Evolutionary conservation across 2,888 invertebrate genomes (phyloP).

Genomic region (Neuroscelio doddi): DNA sequence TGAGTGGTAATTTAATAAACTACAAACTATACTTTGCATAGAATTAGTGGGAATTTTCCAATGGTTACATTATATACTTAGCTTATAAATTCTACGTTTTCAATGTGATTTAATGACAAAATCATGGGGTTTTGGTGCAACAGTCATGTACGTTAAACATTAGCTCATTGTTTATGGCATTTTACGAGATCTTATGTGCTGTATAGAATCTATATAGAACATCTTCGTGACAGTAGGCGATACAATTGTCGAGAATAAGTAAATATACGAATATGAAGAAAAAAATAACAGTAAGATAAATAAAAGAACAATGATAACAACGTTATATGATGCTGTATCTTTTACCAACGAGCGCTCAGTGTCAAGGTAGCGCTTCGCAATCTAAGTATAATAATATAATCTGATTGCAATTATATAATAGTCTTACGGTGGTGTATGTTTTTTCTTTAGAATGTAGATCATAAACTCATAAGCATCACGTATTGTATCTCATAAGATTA

Average conservation of each 20-base stretch:
- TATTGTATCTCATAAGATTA: slow-evolving; percentile 62
- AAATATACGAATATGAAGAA: no score
- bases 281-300: no score
- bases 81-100: slow-evolving; percentile 59
- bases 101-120: slow-evolving; percentile 56
- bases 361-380: slow-evolving; percentile 32
- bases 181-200: neutral
- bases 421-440: slow-evolving; percentile 65
- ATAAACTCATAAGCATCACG: slow-evolving; percentile 68
- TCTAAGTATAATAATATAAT: slow-evolving; percentile 32
- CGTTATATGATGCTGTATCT: slow-evolving; percentile 27
- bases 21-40: slow-evolving; percentile 95
- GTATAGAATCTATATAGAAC: no score
- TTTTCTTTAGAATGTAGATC: slow-evolving; percentile 66
- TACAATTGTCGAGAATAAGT: no score
- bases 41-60: slow-evolving; percentile 91
- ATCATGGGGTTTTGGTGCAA: slow-evolving; percentile 46
- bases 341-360: slow-evolving; percentile 17
- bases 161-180: neutral
- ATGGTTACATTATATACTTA: slow-evolving; percentile 74
- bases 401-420: slow-evolving; percentile 58
- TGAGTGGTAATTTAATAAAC: no score
- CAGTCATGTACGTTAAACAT: slow-evolving; percentile 6
- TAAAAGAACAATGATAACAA: neutral
- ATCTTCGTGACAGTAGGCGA: no score